These are phyloP conservation scores for Lysandra bellargus DNA, from an alignment of 2,888 invertebrate species.

Conservation along the genomic window DNA sequence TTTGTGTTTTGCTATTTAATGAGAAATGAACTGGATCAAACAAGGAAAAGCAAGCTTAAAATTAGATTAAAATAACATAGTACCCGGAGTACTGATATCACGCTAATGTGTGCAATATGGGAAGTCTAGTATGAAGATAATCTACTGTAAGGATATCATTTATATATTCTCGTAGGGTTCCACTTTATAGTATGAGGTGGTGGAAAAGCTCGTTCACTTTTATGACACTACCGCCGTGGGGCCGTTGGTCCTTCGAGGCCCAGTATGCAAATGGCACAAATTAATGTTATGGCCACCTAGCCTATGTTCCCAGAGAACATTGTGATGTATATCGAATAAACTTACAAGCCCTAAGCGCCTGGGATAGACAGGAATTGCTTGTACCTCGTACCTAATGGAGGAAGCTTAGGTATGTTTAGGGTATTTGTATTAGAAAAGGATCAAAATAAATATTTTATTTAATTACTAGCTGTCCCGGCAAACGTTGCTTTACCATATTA, in stretches of 20 bases:
- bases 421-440: too few species aligned
- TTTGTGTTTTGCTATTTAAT: too few species aligned
- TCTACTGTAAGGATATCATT: not conserved
- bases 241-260: slow-evolving; percentile 39
- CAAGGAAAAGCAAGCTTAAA: too few species aligned
- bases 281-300: slow-evolving; percentile 49
- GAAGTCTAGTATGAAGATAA: not conserved
- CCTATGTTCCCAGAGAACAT: slow-evolving; percentile 23
- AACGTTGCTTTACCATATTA: too few species aligned
- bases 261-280: slow-evolving; percentile 63
- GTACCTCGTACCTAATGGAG: not conserved
- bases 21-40: too few species aligned
- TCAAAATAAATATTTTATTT: too few species aligned
- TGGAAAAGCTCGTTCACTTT: slow-evolving; percentile 26
- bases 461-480: too few species aligned
- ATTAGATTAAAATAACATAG: too few species aligned
- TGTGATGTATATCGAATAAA: slow-evolving; percentile 24
- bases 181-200: slow-evolving; percentile 12
- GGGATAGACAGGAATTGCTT: not conserved
- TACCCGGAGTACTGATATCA: too few species aligned
- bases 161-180: not conserved
- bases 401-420: not conserved
- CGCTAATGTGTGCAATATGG: too few species aligned
- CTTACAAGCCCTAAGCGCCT: not conserved
- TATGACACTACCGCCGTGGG: slow-evolving; percentile 44